Base-by-base conservation (phyloP, 2,888 invertebrate genomes). In the Hartigia nigra region DNA sequence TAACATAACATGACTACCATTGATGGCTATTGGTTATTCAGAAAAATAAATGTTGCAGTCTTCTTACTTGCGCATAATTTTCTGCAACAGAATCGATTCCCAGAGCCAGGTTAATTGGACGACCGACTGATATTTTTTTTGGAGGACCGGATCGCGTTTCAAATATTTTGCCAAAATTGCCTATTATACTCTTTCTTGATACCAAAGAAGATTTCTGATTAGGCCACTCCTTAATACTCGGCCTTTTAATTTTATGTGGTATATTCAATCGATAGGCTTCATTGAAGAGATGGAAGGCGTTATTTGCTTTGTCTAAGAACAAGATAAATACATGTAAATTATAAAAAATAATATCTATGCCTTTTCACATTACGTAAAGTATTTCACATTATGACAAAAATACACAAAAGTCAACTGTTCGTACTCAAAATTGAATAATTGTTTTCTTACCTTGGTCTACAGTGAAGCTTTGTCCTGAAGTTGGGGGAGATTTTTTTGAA, bases 11-110 rank as follows among this genome's bases (percentile, higher is more conserved):
- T 31, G 12, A 4, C 31, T 72, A 72, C 12, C 31, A 1, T 34
- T 12, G 32, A 14, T 9, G 9, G 0, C 23, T 23, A 9, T 23
- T 55, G 5, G 55, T 9, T 55, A 55, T 5, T 55, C 55, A 9
- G 1, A 55, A 55, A 55, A 55, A 9, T 55, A 2, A 55, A n/a
- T n/a, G n/a, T n/a, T 55, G 14, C 14, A 55, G 39, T 0, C 23
- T 23, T 23, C 55, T 34, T 31, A 72, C 72, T 72, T 31, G 31
- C 34, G n/a, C 36, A 75, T 75, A 75, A 35, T 75, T 36, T 32
- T 75, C 75, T 35, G 34, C 37, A 35, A 75, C 37, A 34, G 31
- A 31, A 75, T 75, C 75, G 5, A 75, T 35, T 75, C 37, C 75
- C 9, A 31, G 9, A 12, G 31, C 31, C 72, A 72, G 23, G 23